Percentiles rank a stretch among this genome's conserved stretches.
Conservation (phyloP, 2,113 vertebrate genomes). For the Poeciliopsis occidentalis region DNA sequence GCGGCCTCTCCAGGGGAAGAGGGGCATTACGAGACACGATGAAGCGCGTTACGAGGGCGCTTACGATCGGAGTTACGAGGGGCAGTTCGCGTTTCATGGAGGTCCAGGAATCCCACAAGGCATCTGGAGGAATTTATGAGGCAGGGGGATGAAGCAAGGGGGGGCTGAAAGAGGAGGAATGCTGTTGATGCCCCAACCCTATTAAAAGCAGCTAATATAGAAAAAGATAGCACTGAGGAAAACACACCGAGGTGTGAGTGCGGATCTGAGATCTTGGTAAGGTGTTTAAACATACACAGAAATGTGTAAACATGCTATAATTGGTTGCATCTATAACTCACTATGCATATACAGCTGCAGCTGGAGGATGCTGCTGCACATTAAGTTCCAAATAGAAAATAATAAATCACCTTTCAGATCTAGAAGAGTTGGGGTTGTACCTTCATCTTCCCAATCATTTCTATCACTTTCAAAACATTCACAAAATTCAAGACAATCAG, state of each 20-base stretch:
- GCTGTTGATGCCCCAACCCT: slow-evolving; percentile 55
- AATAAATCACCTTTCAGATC: slow-evolving; percentile 46
- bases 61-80: slow-evolving; percentile 75
- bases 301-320: slow-evolving; percentile 30
- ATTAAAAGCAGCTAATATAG: slow-evolving; percentile 70
- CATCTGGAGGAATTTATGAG: slow-evolving; percentile 79
- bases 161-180: slow-evolving; percentile 36
- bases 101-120: slow-evolving; percentile 77
- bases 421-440: slow-evolving; percentile 23
- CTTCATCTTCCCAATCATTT: slow-evolving; percentile 11
- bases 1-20: slow-evolving; percentile 64
- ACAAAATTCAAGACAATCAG: neutral
- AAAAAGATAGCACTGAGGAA: slow-evolving; percentile 45
- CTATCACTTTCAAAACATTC: neutral
- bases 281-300: slow-evolving; percentile 39
- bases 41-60: slow-evolving; percentile 75
- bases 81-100: slow-evolving; percentile 76
- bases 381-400: slow-evolving; percentile 20
- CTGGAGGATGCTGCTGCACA: slow-evolving; percentile 37
- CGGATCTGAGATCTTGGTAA: slow-evolving; percentile 18
- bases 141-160: slow-evolving; percentile 40
- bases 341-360: slow-evolving; percentile 12
- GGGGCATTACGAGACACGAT: slow-evolving; percentile 70
- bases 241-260: slow-evolving; percentile 29
- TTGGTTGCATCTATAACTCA: slow-evolving; percentile 14